These are phyloP conservation scores for Scolopax bukidnonensis DNA, from an alignment of 2,797 vertebrate genomes.

Conservation along the genomic window DNA sequence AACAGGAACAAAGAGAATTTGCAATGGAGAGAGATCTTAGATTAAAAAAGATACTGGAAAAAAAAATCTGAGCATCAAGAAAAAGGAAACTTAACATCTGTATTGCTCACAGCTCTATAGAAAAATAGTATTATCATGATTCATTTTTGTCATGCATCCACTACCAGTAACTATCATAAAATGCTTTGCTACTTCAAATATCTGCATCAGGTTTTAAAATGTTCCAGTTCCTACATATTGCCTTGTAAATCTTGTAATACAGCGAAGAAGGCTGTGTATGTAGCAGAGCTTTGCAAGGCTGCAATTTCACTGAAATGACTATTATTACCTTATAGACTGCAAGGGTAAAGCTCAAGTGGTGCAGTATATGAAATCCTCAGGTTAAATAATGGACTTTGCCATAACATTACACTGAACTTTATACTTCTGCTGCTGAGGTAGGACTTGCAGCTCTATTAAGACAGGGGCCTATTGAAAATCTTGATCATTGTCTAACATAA, in stretches of 20 bases:
- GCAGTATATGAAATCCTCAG: conserved; percentile 17
- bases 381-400: conserved; percentile 38
- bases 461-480: neutral
- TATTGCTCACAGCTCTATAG: neutral
- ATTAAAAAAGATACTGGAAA: neutral
- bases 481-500: neutral
- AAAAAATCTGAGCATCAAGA: neutral
- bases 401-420: neutral
- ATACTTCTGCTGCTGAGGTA: neutral
- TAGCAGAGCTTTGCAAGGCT: conserved; percentile 33
- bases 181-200: neutral
- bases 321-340: conserved; percentile 40
- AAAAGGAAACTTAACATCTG: neutral
- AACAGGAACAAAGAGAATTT: neutral
- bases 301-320: conserved; percentile 55
- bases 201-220: neutral
- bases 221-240: conserved; percentile 17
- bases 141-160: conserved; percentile 6
- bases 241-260: conserved; percentile 42
- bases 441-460: neutral
- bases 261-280: neutral
- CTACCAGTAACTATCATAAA: neutral
- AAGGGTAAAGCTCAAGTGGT: conserved; percentile 34
- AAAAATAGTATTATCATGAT: neutral
- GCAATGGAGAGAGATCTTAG: neutral